Evolutionary conservation across 2,797 vertebrate species (phyloP).

Genomic region (Acestrorhynchus altus): DNA sequence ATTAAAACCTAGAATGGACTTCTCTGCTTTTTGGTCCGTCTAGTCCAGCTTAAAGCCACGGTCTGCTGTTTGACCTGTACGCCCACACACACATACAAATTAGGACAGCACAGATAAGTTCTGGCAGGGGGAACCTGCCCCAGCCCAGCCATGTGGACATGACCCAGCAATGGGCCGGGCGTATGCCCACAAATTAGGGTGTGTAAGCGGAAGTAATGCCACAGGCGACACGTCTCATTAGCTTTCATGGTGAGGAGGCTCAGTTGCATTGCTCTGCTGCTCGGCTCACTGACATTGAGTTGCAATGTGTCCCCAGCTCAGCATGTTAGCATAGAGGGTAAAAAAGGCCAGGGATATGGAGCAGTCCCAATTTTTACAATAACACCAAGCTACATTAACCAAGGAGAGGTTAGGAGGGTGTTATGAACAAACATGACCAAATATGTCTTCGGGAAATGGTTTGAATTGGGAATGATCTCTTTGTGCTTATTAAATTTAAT

Average conservation of each 20-base stretch:
- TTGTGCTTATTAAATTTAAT: slow-evolving; percentile 1
- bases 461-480: not conserved
- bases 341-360: slow-evolving; percentile 2
- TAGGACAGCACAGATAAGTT: slow-evolving; percentile 36
- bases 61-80: slow-evolving; percentile 2
- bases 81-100: slow-evolving; percentile 19
- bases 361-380: slow-evolving; percentile 4
- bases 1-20: slow-evolving; percentile 37
- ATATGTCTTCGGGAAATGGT: not conserved
- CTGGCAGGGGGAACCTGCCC: slow-evolving; percentile 5
- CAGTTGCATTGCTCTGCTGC: not conserved
- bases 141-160: slow-evolving; percentile 27
- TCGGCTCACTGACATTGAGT: not conserved
- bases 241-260: slow-evolving; percentile 36
- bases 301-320: slow-evolving; percentile 24
- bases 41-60: slow-evolving; percentile 37
- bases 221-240: slow-evolving; percentile 48
- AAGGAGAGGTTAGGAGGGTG: not conserved
- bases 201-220: slow-evolving; percentile 43
- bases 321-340: not conserved
- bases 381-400: slow-evolving; percentile 11
- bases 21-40: not conserved
- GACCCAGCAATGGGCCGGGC: slow-evolving; percentile 32
- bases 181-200: slow-evolving; percentile 37
- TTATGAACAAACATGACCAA: not conserved